Evolutionary conservation across 2,888 invertebrate species (phyloP), one percentile per base, ranked within the genome.

Genomic region (Uropetala carovei): DNA sequence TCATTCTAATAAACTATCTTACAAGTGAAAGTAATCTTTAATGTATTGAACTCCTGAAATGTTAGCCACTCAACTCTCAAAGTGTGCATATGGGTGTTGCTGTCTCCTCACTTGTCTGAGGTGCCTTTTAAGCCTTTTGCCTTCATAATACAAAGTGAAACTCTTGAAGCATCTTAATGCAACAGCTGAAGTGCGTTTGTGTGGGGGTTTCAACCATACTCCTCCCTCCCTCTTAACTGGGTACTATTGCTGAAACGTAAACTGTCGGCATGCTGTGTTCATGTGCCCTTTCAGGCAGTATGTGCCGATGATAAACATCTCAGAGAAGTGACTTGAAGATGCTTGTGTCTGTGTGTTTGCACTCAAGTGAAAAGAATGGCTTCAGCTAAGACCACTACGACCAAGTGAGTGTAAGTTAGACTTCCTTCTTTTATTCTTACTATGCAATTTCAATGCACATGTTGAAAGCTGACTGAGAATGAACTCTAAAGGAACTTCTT

Each of bases 101-200:
- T 89, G 27, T 89, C 64, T 89, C 58, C 89, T 89, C 89, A 89
- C 43, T 89, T 64, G 13, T 43, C 64, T 89, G 56, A 60, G 89
- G 89, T 89, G 89, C 89, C 89, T 89, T 89, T 89, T 43, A 64
- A 89, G 64, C 89, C 89, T 89, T 89, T 89, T 89, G 68, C 89
- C 89, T 89, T 89, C 64, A 43, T 27, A 68, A 89, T 75, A 89
- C 64, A 43, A 89, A 56, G 64, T 64, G 13, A 64, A 43, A 68
- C 89, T 27, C 86, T 30, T 16, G 43, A 43, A 68, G 89, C 89
- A 89, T 18, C 64, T 68, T 1, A 30, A 43, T 64, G 43, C 89
- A 27, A 64, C 64, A 64, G 89, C 64, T 89, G n/a, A 64, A 89
- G 89, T 89, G 83, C 57, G n/a, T 64, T 64, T 89, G 14, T 43